Percentiles rank a stretch among this genome's conserved stretches.
Conservation (phyloP, 2,113 vertebrate species). For the Dicaeum eximium region DNA sequence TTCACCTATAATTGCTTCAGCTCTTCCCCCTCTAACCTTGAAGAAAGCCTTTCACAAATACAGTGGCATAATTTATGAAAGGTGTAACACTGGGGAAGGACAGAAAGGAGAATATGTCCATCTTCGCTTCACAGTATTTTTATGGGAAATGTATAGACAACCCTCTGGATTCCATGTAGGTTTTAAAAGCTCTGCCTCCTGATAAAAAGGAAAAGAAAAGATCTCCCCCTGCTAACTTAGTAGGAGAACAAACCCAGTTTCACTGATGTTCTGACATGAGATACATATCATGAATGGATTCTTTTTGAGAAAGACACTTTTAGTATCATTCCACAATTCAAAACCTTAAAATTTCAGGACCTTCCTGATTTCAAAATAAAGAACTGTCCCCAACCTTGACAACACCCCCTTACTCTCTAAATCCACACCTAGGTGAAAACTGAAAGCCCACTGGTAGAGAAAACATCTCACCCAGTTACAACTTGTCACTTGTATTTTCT, state of each 20-base stretch:
- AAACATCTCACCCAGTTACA: not conserved
- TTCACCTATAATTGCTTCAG: not conserved
- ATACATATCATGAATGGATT: not conserved
- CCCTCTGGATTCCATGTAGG: not conserved
- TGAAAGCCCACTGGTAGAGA: not conserved
- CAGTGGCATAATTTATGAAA: not conserved
- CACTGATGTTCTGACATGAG: not conserved
- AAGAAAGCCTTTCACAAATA: not conserved
- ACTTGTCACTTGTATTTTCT: not conserved
- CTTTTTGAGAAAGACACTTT: not conserved
- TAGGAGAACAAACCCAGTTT: not conserved
- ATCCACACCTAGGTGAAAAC: not conserved
- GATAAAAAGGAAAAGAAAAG: not conserved
- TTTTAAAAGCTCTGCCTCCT: not conserved
- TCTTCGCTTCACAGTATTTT: not conserved
- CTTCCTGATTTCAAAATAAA: not conserved
- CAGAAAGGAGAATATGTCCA: not conserved
- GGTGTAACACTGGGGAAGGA: not conserved
- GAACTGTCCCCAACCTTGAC: not conserved
- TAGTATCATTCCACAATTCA: not conserved
- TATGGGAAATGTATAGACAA: not conserved
- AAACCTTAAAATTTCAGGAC: not conserved
- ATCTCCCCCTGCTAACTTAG: not conserved
- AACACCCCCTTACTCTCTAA: accelerated
- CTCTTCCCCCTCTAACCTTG: not conserved